Evolutionary conservation across 1,140 invertebrate genomes (phyloP).

Genomic region (Orius insidiosus): DNA sequence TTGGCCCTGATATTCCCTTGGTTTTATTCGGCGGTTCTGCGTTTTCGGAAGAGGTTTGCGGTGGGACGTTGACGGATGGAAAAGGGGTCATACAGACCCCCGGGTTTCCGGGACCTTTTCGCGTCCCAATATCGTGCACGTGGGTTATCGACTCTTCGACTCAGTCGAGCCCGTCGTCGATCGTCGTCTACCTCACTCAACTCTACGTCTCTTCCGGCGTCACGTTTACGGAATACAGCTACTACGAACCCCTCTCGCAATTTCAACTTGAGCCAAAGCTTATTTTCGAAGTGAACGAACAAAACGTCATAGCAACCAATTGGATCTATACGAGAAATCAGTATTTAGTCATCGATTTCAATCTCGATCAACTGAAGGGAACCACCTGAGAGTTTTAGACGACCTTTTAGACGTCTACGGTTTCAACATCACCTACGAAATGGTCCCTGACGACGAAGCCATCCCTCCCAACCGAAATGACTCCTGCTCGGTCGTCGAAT

Average conservation of each 20-base stretch:
- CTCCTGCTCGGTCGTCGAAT: conserved; percentile 57
- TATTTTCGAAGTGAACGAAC: conserved; percentile 14
- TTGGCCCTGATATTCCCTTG: no score
- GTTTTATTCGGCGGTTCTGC: no score
- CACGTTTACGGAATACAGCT: conserved; percentile 64
- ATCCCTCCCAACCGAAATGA: conserved; percentile 22
- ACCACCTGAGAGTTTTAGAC: conserved; percentile 63
- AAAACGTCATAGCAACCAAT: conserved; percentile 44
- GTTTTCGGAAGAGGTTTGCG: conserved; percentile 28
- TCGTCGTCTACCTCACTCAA: conserved; percentile 74
- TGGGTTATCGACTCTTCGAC: conserved; percentile 72
- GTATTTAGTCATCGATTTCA: conserved; percentile 61
- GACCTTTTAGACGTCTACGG: conserved; percentile 70
- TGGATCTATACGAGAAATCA: conserved; percentile 51
- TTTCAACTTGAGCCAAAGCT: conserved; percentile 13
- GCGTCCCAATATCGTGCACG: conserved; percentile 63
- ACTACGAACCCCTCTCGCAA: conserved; percentile 44
- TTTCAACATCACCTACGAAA: conserved; percentile 83
- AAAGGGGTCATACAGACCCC: conserved; percentile 61
- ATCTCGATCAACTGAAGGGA: conserved; percentile 55
- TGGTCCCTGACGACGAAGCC: conserved; percentile 23
- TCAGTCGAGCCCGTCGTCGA: conserved; percentile 24
- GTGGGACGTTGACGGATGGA: conserved; percentile 37
- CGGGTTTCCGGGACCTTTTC: conserved; percentile 59
- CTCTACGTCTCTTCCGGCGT: conserved; percentile 65